A percentile compares a stretch with the other conserved stretches of the same genome.
phyloP scores from a whole-genome alignment of 2,888 invertebrate species.

The Limenitis camilla region DNA sequence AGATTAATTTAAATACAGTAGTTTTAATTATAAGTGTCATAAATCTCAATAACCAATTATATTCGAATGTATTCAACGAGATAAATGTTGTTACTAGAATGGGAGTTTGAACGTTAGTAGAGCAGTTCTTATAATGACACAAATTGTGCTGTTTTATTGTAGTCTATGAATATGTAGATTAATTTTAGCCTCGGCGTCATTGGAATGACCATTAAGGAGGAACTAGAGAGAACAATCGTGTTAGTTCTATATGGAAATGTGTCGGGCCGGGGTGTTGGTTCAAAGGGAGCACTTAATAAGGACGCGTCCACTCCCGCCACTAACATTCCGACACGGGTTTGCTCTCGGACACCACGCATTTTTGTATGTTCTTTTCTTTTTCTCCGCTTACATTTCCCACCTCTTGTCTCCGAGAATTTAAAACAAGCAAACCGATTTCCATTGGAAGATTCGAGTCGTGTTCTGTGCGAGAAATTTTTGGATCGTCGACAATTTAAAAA shows the following conservation, averaged over 20 bases:
- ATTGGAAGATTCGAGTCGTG: conserved; percentile 39
- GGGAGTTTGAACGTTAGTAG: neutral
- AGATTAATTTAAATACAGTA: too few species aligned
- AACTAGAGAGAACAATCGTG: conserved; percentile 22
- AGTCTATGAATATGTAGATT: conserved; percentile 7
- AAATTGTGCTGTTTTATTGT: neutral
- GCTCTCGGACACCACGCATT: conserved; percentile 49
- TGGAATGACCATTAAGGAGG: conserved; percentile 16
- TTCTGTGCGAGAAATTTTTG: conserved; percentile 42
- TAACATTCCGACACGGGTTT: conserved; percentile 64
- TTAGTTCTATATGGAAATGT: conserved; percentile 55
- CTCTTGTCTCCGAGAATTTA: conserved; percentile 57
- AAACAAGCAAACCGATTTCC: conserved; percentile 54
- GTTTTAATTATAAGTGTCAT: too few species aligned
- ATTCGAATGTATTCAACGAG: too few species aligned
- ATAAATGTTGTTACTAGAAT: too few species aligned
- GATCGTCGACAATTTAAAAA: conserved; percentile 40
- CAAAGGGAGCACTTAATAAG: conserved; percentile 58
- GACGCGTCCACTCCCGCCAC: conserved; percentile 48
- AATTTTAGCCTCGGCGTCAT: conserved; percentile 12
- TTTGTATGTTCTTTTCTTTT: conserved; percentile 57
- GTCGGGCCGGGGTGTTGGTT: conserved; percentile 40
- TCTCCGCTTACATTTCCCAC: conserved; percentile 57
- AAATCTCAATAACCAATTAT: too few species aligned
- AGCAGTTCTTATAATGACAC: neutral